Evolutionary conservation across 2,888 invertebrate genomes (phyloP).

Genomic region (Ditula angustiorana): DNA sequence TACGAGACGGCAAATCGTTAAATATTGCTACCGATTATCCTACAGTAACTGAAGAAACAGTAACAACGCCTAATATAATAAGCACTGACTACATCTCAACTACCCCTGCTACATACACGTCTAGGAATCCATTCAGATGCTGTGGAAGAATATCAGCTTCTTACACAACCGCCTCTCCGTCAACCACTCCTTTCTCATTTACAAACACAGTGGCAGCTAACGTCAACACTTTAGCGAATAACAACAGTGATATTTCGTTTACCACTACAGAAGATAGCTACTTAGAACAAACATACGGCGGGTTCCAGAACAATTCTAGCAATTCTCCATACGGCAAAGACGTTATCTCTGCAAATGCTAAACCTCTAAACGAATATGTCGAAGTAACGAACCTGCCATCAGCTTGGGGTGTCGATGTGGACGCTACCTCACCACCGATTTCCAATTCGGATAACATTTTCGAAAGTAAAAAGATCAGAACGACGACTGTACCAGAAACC

Average conservation of each 20-base stretch:
- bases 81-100: slow-evolving; percentile 56
- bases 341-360: slow-evolving; percentile 71
- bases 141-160: slow-evolving; percentile 79
- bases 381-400: slow-evolving; percentile 77
- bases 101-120: slow-evolving; percentile 59
- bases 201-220: slow-evolving; percentile 75
- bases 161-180: slow-evolving; percentile 68
- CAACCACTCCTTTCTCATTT: slow-evolving; percentile 73
- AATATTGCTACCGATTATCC: slow-evolving; percentile 62
- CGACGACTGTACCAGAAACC: slow-evolving; percentile 61
- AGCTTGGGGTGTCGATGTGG: slow-evolving; percentile 75
- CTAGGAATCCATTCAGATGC: slow-evolving; percentile 71
- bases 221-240: slow-evolving; percentile 58
- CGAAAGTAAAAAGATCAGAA: slow-evolving; percentile 74
- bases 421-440: slow-evolving; percentile 60
- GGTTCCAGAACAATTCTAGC: slow-evolving; percentile 78
- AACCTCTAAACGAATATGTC: slow-evolving; percentile 76
- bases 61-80: slow-evolving; percentile 56
- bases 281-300: slow-evolving; percentile 66
- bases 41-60: slow-evolving; percentile 54
- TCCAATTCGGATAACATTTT: slow-evolving; percentile 65
- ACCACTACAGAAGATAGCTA: slow-evolving; percentile 67
- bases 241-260: slow-evolving; percentile 52
- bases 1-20: slow-evolving; percentile 77
- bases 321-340: slow-evolving; percentile 79